Base-by-base conservation (phyloP, 2,888 invertebrate genomes). In the Dicranocentrus wangi region DNA sequence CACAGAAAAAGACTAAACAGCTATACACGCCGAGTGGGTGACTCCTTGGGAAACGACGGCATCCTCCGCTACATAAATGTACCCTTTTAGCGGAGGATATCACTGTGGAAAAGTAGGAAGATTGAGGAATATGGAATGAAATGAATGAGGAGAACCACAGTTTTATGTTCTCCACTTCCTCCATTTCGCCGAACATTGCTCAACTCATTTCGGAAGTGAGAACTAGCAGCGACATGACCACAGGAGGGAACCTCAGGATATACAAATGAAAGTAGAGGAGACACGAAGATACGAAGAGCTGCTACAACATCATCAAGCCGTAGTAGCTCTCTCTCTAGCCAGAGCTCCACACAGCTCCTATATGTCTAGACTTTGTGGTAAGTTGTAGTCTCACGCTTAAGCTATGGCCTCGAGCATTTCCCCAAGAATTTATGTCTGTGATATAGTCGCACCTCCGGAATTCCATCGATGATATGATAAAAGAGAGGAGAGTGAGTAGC, bases 151-250 rank as follows among this genome's bases (percentile, higher is more conserved):
- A 55, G 55, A 55, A 55, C 55, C 55, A 55, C 55, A 55, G 55
- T 55, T 55, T 55, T 55, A 55, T 55, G 55, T 55, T 55, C 55
- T 55, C n/a, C 23, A 23, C 55, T 55, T 55, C 55, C 55, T 55
- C 55, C 25, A 55, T 55, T 25, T 25, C 55, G n/a, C 10, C 55
- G 25, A 55, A 25, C 55, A 1, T 1, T 23, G 25, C 55, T 55
- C 25, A 25, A 55, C 55, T 55, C 55, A 55, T 55, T 55, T 55
- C 55, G 55, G 55, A 55, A 55, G 55, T 55, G 55, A 55, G 55
- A 55, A 55, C 55, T 23, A 55, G 25, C 25, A 55, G 55, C 55
- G 23, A 55, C 55, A 55, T 55, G 55, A 55, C 55, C 55, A 55
- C 55, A 25, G 55, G 55, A 55, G 55, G 55, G 1, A 55, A 55